Evolutionary conservation across 2,888 invertebrate species (phyloP).

Genomic region (Eupithecia insigniata): DNA sequence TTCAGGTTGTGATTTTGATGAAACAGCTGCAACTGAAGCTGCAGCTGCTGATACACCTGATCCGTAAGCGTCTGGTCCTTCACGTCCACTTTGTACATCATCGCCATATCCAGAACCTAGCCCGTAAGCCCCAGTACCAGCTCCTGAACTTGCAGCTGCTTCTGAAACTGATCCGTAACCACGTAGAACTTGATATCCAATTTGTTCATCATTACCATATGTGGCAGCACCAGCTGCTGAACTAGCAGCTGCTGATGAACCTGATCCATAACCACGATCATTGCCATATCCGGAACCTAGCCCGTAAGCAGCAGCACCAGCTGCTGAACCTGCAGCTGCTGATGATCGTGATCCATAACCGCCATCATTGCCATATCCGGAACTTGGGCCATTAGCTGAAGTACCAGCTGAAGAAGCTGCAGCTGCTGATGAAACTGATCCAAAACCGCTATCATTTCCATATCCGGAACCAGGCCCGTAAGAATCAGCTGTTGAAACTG

Average conservation of each 20-base stretch:
- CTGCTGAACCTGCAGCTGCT: too few species aligned
- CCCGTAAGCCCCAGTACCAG: not conserved
- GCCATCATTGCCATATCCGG: not conserved
- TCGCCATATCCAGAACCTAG: not conserved
- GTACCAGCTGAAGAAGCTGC: not conserved
- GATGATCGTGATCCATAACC: too few species aligned
- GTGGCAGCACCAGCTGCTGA: not conserved
- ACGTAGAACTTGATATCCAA: too few species aligned
- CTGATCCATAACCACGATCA: too few species aligned
- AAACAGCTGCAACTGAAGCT: not conserved
- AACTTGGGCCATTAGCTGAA: not conserved
- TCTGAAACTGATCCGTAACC: not conserved
- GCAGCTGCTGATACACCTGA: not conserved
- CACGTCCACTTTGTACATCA: not conserved
- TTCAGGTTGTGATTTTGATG: too few species aligned
- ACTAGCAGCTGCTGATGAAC: not conserved
- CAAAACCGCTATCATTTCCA: too few species aligned
- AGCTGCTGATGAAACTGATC: not conserved
- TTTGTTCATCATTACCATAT: not conserved
- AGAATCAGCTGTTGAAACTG: too few species aligned
- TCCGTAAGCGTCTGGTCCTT: not conserved
- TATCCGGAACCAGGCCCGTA: too few species aligned
- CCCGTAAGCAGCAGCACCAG: too few species aligned
- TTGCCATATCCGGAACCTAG: too few species aligned
- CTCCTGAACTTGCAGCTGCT: not conserved